A percentile compares a stretch with the other conserved stretches of the same genome.
Conservation (phyloP, 2,113 vertebrate genomes). For the Brachirus orientalis region DNA sequence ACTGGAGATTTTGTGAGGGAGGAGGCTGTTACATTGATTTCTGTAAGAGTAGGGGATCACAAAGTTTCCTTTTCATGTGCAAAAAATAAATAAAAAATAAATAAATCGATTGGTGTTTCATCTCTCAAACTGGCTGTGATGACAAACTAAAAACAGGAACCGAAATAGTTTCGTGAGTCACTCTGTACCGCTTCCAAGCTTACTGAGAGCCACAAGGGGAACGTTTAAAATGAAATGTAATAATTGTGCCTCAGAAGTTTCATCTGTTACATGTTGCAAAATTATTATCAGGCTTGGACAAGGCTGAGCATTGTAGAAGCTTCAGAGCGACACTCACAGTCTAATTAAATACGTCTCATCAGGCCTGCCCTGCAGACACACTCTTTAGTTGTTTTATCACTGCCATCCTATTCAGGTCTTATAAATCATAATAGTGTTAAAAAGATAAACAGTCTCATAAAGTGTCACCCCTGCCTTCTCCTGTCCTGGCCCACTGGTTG, state of each 20-base stretch:
- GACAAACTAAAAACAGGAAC: conserved; percentile 51
- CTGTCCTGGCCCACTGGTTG: conserved; percentile 48
- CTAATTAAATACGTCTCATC: conserved; percentile 55
- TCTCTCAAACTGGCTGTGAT: conserved; percentile 32
- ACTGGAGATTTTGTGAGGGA: conserved; percentile 19
- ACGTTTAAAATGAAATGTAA: conserved; percentile 29
- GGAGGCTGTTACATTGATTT: conserved; percentile 61
- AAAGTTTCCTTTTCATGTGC: conserved; percentile 53
- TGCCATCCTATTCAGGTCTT: conserved; percentile 25
- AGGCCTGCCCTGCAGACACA: conserved; percentile 28
- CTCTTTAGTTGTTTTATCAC: conserved; percentile 27
- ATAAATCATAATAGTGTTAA: conserved; percentile 51
- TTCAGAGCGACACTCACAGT: conserved; percentile 23
- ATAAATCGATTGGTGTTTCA: conserved; percentile 48
- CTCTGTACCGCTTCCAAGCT: conserved; percentile 15
- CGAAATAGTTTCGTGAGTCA: conserved; percentile 47
- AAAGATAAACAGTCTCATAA: conserved; percentile 60
- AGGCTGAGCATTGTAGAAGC: conserved; percentile 2
- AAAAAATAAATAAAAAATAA: conserved; percentile 58
- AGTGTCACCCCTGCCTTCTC: conserved; percentile 50
- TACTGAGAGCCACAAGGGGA: conserved; percentile 14
- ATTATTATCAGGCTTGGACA: conserved; percentile 1
- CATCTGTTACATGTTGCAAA: conserved; percentile 21
- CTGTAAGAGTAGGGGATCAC: conserved; percentile 27
- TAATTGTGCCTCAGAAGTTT: conserved; percentile 36